Base-by-base conservation (phyloP, 2,797 vertebrate species). In the Psittacula echo region DNA sequence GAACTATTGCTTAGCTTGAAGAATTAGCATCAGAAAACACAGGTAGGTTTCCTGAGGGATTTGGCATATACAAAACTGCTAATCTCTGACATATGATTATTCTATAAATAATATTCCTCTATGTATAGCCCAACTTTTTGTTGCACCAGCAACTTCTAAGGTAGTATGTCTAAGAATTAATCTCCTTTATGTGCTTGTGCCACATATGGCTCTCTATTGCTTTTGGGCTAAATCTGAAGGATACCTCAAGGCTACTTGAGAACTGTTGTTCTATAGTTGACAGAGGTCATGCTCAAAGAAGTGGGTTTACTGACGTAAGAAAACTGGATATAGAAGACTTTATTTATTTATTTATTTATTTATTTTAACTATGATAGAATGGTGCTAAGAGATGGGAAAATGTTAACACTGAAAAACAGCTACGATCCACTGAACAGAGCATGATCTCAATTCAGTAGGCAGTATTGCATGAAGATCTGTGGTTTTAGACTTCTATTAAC, bases 171-270 rank as follows among this genome's bases (percentile, higher is more conserved):
- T 60, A 48, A 37, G 9, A 42, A 27, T 32, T 53, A 32, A 32
- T 90, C 30, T 44, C 5, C 62, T 72, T 64, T 61, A 51, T 41
- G 5, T 13, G 3, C 10, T 39, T 30, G 26, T 39, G 24, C 65
- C 45, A 27, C 0, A 0, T 44, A 20, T 9, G 6, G 7, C 20
- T 45, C 22, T 61, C 34, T 54, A 2, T 39, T 65, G 13, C 8
- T 73, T 13, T 76, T 53, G 14, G 7, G 11, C 24, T 64, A 29
- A 84, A 22, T 7, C 4, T 83, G 30, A 65, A 79, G 61, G 51
- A 74, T 48, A 19, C 3, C 19, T 68, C n/a, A 53, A 53, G 21
- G 32, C 5, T 58, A 23, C 10, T 53, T 58, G 73, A 66, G 42
- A 51, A 32, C 22, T 7, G 2, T 75, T 7, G 2, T 75, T 78